These are phyloP conservation scores for Mimas tiliae DNA, from an alignment of 2,888 invertebrate genomes.

Conservation along the genomic window DNA sequence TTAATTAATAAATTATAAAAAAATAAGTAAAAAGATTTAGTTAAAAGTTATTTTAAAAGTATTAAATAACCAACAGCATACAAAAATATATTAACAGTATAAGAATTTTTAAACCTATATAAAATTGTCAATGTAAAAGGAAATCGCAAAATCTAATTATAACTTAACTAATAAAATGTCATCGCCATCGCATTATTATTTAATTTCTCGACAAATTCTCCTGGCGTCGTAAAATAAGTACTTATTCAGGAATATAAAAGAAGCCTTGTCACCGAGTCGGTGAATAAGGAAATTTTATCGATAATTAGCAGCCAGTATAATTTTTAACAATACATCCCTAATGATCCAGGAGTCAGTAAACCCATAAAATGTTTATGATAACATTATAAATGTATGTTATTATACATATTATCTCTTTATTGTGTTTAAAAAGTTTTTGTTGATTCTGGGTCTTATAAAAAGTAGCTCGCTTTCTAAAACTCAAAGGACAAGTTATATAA, in stretches of 20 bases:
- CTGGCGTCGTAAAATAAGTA: slow-evolving; percentile 43
- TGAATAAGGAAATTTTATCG: slow-evolving; percentile 48
- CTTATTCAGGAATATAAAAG: slow-evolving; percentile 42
- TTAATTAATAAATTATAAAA: too few species aligned
- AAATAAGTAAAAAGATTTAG: too few species aligned
- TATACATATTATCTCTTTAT: not conserved
- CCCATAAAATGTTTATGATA: slow-evolving; percentile 11
- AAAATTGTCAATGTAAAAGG: not conserved
- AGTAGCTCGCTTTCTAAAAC: too few species aligned
- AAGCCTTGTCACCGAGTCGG: slow-evolving; percentile 35
- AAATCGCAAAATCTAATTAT: slow-evolving; percentile 4
- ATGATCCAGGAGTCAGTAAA: slow-evolving; percentile 41
- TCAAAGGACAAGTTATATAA: too few species aligned
- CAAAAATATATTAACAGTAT: too few species aligned
- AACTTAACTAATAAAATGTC: slow-evolving; percentile 22
- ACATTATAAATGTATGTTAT: not conserved
- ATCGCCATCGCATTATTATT: slow-evolving; percentile 30
- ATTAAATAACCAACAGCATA: too few species aligned
- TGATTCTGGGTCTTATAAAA: not conserved
- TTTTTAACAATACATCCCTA: slow-evolving; percentile 50
- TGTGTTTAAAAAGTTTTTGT: not conserved
- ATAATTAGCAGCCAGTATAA: slow-evolving; percentile 46
- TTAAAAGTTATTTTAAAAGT: too few species aligned
- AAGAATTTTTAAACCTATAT: not conserved
- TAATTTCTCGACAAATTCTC: slow-evolving; percentile 36